Conservation (phyloP, 2,797 vertebrate species). For the Crenichthys baileyi region DNA sequence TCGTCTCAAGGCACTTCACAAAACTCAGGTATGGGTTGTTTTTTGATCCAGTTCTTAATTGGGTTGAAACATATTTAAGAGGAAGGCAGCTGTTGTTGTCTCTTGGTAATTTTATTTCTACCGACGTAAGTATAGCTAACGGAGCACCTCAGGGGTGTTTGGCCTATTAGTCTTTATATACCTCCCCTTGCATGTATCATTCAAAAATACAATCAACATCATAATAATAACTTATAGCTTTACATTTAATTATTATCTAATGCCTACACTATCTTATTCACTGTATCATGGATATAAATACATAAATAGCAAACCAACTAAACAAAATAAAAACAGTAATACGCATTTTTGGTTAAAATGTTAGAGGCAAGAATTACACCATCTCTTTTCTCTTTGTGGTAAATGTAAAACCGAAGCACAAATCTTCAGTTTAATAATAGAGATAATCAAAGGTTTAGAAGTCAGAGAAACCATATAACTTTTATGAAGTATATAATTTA, state of each 20-base stretch:
- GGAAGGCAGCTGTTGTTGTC: neutral
- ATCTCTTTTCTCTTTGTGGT: neutral
- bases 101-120: neutral
- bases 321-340: neutral
- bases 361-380: neutral
- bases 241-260: neutral
- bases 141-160: too few species aligned
- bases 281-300: neutral
- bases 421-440: neutral
- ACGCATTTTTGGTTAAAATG: neutral
- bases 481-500: neutral
- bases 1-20: too few species aligned
- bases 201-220: too few species aligned
- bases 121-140: too few species aligned
- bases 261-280: neutral
- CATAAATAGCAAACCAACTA: neutral
- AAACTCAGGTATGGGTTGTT: neutral
- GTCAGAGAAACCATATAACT: neutral
- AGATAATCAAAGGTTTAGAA: neutral
- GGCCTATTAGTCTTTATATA: too few species aligned
- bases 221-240: too few species aligned
- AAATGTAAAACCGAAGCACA: neutral
- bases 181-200: too few species aligned
- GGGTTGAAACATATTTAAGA: neutral
- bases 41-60: neutral